Conservation (phyloP, 92 coral and sea anemone genomes). For the Ricordea florida region DNA sequence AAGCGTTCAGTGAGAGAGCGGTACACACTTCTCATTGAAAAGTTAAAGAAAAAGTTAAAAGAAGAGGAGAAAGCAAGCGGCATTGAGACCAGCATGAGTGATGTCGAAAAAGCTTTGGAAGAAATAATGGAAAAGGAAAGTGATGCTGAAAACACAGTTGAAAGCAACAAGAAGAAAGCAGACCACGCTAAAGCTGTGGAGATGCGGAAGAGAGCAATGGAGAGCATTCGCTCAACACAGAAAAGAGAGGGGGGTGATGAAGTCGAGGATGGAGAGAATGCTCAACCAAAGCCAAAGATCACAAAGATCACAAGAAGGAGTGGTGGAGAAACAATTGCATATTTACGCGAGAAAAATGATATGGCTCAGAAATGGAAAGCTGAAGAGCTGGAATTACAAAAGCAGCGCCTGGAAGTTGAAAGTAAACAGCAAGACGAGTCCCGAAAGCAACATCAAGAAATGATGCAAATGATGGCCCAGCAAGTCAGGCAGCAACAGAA, state of each 20-base stretch:
- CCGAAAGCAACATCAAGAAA: constrained; percentile 37
- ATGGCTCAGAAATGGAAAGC: constrained; percentile 39
- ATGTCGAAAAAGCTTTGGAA: too few relatives aligned
- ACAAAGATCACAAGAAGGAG: constrained; percentile 22
- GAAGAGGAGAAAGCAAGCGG: too few relatives aligned
- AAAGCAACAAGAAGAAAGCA: constrained; percentile 1
- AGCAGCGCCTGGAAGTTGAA: constrained; percentile 42
- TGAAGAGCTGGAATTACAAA: constrained; percentile 31
- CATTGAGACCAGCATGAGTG: too few relatives aligned
- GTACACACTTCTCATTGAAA: too few relatives aligned
- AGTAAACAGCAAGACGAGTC: constrained; percentile 27
- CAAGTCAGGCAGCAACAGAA: constrained; percentile 42
- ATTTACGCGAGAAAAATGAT: constrained; percentile 37
- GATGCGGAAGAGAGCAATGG: constrained; percentile 29
- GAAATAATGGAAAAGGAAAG: constrained; percentile 4
- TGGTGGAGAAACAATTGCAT: constrained; percentile 34
- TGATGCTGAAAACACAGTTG: constrained; percentile 31
- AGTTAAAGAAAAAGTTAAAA: too few relatives aligned
- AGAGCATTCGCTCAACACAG: constrained; percentile 21
- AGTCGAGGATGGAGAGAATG: constrained; percentile 17
- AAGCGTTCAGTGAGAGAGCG: too few relatives aligned
- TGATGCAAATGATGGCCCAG: constrained; percentile 37
- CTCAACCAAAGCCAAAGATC: constrained; percentile 10
- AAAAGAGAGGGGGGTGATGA: constrained; percentile 23
- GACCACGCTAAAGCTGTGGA: constrained; percentile 34